phyloP scores from a whole-genome alignment of 2,113 vertebrate genomes.

The Gracilinanus agilis region DNA sequence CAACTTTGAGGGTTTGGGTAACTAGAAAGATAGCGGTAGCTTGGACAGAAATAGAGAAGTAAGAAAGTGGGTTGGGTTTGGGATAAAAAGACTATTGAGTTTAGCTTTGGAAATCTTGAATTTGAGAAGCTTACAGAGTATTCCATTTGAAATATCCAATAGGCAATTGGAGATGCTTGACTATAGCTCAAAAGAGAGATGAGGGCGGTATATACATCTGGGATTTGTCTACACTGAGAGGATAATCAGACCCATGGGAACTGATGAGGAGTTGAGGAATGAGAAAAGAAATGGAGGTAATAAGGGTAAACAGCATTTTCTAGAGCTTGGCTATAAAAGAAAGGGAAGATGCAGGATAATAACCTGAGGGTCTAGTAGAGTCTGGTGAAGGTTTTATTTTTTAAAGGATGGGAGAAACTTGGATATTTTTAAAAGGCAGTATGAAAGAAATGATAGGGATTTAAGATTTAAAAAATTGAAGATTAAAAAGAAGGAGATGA shows the following conservation, averaged over 20 bases:
- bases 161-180: background rate
- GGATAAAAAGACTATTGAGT: background rate
- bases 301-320: background rate
- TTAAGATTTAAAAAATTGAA: background rate
- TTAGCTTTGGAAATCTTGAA: background rate
- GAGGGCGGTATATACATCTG: background rate
- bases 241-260: background rate
- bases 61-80: background rate
- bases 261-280: background rate
- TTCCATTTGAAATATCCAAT: background rate
- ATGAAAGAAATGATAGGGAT: background rate
- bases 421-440: background rate
- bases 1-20: background rate
- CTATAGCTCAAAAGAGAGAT: background rate
- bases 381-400: background rate
- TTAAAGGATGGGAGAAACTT: background rate
- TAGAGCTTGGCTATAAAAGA: background rate
- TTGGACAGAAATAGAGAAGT: background rate
- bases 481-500: background rate
- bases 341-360: background rate
- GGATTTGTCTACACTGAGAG: background rate
- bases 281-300: background rate
- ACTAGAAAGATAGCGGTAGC: background rate
- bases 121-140: background rate
- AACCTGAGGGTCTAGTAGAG: background rate